Conservation (phyloP, 1,140 invertebrate species). For the Camponotus vicinus region DNA sequence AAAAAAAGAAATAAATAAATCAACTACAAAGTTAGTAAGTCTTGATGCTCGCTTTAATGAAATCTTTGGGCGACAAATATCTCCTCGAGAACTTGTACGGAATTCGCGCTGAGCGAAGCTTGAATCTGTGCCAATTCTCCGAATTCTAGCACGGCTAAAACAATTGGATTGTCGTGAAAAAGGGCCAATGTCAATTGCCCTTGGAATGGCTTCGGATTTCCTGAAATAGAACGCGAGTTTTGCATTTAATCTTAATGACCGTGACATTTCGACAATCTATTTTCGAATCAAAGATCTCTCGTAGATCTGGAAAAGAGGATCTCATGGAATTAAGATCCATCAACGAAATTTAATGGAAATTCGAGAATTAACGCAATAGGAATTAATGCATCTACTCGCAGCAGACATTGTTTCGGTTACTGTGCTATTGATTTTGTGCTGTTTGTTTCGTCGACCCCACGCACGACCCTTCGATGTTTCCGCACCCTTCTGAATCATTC, state of each 20-base stretch:
- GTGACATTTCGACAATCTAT: neutral
- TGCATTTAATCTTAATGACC: conserved; percentile 11
- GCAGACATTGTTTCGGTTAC: conserved; percentile 55
- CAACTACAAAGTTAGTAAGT: neutral
- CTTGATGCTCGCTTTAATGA: conserved; percentile 33
- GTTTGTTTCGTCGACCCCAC: conserved; percentile 72
- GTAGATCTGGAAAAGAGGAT: neutral
- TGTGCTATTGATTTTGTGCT: conserved; percentile 72
- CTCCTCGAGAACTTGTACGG: neutral
- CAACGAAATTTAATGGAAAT: neutral
- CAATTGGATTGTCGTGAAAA: conserved; percentile 72
- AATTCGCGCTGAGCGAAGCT: conserved; percentile 54
- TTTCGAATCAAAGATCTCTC: neutral
- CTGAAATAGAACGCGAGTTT: neutral
- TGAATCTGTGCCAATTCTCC: conserved; percentile 73
- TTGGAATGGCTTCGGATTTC: conserved; percentile 23
- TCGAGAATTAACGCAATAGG: neutral
- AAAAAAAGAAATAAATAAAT: neutral
- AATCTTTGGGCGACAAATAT: conserved; percentile 58
- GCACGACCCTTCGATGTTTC: conserved; percentile 58
- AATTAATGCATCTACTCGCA: too few relatives aligned
- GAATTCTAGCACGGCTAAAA: conserved; percentile 55
- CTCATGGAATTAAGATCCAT: too few relatives aligned
- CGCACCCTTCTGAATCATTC: conserved; percentile 71
- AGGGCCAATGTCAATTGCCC: conserved; percentile 79